Evolutionary conservation across 2,888 invertebrate species (phyloP), one percentile per base, ranked within the genome.

Genomic region (Dryocosmus kuriphilus): DNA sequence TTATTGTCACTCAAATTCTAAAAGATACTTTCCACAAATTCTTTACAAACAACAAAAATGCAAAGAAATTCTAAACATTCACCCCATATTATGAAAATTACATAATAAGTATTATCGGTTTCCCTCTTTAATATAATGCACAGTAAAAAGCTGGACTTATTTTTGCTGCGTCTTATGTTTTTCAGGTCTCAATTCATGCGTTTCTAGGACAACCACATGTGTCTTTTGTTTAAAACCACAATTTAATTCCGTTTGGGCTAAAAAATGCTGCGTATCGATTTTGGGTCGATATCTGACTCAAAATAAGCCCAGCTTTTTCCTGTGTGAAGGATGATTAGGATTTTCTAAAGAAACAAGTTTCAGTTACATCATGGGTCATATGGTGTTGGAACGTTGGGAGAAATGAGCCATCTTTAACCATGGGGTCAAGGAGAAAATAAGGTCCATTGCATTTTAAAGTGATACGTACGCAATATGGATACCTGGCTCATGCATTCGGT

Each of bases 301-400:
- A n/a, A n/a, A n/a, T n/a, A n/a, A n/a, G n/a, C n/a, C n/a, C n/a
- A n/a, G n/a, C n/a, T n/a, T n/a, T n/a, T n/a, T n/a, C n/a, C n/a
- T n/a, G n/a, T n/a, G n/a, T n/a, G 27, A 67, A 67, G 38, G 67
- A 67, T 67, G 67, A 67, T 67, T 67, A 27, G 27, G 67, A 67
- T 67, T 67, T 67, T 67, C 46, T 67, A 19, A 67, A 67, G 67
- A 67, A 67, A 46, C 67, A 67, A 27, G 67, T 67, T 67, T 16
- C 67, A 67, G 65, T 22, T 27, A 65, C 41, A 65, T 65, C 67
- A 41, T 16, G 27, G 67, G 46, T 41, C 67, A 27, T n/a, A n/a
- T 27, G 19, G n/a, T 3, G 51, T 51, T 51, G 51, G 27, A 27
- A 41, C 41, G 41, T 27, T 65, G 41, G 41, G 67, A 67, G 67